Percentiles rank a stretch among this genome's conserved stretches.
These are phyloP conservation scores for Proisotoma minuta DNA, from an alignment of 2,888 invertebrate genomes.

Conservation along the genomic window DNA sequence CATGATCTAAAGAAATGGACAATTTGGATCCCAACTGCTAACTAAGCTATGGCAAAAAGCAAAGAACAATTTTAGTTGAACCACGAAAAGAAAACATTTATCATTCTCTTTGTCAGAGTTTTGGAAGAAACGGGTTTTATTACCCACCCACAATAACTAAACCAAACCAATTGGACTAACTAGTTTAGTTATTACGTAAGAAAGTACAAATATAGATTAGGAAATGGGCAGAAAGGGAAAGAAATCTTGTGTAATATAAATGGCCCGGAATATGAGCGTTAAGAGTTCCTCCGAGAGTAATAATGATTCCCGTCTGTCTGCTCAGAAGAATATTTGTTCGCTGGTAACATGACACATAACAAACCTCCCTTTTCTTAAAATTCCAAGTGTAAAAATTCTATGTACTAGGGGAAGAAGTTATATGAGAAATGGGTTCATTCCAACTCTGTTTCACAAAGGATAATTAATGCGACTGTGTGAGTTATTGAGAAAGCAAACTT, in stretches of 20 bases:
- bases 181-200: too few species aligned
- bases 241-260: neutral
- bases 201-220: too few species aligned
- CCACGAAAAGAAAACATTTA: slow-evolving; percentile 11
- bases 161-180: too few species aligned
- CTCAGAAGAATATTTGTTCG: neutral
- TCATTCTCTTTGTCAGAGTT: neutral
- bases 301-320: neutral
- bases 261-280: neutral
- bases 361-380: too few species aligned
- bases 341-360: neutral
- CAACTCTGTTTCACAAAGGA: too few species aligned
- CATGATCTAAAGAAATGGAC: neutral
- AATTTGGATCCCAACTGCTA: neutral
- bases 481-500: too few species aligned
- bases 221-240: neutral
- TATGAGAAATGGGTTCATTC: too few species aligned
- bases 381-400: too few species aligned
- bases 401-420: too few species aligned
- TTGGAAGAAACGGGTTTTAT: slow-evolving; percentile 18
- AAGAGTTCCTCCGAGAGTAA: slow-evolving; percentile 12
- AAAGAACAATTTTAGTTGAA: slow-evolving; percentile 2
- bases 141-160: slow-evolving; percentile 17
- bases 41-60: neutral
- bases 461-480: too few species aligned